These are phyloP conservation scores for Anthonomus grandis DNA, from an alignment of 1,140 invertebrate species.

Conservation along the genomic window DNA sequence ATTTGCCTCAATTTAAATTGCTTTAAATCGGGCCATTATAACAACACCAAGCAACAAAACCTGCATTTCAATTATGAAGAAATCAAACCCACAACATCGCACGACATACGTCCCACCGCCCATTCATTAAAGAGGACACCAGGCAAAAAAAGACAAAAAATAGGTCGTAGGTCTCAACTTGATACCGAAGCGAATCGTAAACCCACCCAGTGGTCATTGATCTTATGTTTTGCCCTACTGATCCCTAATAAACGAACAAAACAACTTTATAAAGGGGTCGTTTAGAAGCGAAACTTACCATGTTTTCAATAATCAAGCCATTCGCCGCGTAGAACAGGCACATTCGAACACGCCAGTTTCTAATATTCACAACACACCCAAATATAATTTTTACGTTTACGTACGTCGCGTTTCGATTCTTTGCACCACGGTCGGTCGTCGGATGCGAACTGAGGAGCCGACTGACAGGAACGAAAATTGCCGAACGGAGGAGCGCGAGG, in stretches of 20 bases:
- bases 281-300: slow-evolving; percentile 7
- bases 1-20: no score
- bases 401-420: slow-evolving; percentile 8
- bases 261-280: neutral
- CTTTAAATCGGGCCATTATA: no score
- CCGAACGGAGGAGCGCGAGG: no score
- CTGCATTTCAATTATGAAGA: slow-evolving; percentile 16
- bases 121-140: slow-evolving; percentile 5
- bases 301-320: neutral
- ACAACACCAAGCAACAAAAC: no score
- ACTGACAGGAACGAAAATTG: neutral
- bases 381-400: slow-evolving; percentile 6
- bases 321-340: neutral
- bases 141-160: slow-evolving; percentile 8
- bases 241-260: neutral
- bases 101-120: neutral
- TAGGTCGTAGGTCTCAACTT: slow-evolving; percentile 15
- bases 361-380: slow-evolving; percentile 11
- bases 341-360: neutral
- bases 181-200: slow-evolving; percentile 1
- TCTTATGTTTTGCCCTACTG: slow-evolving; percentile 16
- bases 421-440: slow-evolving; percentile 11
- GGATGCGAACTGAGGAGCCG: slow-evolving; percentile 12
- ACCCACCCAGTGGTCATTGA: slow-evolving; percentile 25
- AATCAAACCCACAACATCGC: slow-evolving; percentile 3